phyloP scores from a whole-genome alignment of 2,797 vertebrate species.

The Holocentrus rufus region DNA sequence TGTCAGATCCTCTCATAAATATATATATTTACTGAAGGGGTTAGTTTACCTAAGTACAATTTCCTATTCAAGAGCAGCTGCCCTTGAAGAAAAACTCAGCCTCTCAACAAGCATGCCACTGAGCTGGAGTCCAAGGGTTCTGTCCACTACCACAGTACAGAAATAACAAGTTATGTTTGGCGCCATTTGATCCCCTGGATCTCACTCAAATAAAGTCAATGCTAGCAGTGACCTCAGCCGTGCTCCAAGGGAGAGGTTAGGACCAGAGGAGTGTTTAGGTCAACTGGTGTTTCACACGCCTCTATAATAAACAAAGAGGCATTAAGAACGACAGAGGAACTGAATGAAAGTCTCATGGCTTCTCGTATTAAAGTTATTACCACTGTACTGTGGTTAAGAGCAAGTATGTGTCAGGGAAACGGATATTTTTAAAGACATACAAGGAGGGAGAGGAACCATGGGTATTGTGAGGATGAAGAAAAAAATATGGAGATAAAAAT shows the following conservation, averaged over 20 bases:
- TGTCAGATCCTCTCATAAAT: not conserved
- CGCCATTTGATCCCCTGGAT: constrained; percentile 74
- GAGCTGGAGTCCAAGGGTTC: constrained; percentile 56
- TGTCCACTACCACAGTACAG: constrained; percentile 62
- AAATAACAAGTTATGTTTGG: constrained; percentile 78
- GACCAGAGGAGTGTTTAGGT: constrained; percentile 46
- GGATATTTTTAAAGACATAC: not conserved
- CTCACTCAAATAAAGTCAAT: constrained; percentile 66
- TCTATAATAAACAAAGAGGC: not conserved
- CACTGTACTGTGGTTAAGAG: not conserved
- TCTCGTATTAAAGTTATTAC: not conserved
- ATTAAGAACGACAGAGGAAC: not conserved
- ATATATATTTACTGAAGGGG: constrained; percentile 19
- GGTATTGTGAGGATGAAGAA: not conserved
- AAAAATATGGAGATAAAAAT: not conserved
- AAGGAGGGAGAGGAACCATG: not conserved
- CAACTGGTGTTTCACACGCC: constrained; percentile 47
- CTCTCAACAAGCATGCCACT: constrained; percentile 46
- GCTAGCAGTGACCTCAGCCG: constrained; percentile 69
- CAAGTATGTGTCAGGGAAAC: not conserved
- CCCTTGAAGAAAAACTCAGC: constrained; percentile 44
- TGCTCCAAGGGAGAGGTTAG: constrained; percentile 56
- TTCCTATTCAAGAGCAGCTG: constrained; percentile 48
- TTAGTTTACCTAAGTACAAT: constrained; percentile 9
- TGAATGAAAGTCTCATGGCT: constrained; percentile 14